Base-by-base conservation (phyloP, 2,113 vertebrate species). In the Probosciger aterrimus region DNA sequence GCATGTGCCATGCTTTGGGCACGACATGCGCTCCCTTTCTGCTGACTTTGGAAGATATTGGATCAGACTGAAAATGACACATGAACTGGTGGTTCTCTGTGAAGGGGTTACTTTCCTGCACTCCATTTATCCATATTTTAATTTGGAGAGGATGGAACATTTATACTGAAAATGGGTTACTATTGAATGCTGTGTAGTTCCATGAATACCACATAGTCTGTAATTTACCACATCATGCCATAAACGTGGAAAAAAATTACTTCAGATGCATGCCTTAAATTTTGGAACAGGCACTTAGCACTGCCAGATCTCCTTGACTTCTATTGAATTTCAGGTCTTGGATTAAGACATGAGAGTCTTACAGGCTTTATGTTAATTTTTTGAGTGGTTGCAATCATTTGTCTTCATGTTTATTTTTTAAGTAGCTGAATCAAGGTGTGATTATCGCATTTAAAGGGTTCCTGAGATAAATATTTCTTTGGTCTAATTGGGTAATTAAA, bases 401-500 rank as follows among this genome's bases (percentile, higher is more conserved):
- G 33, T 84, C 31, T 85, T 79, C 9, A 11, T n/a, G 27, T 63
- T 52, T 76, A 86, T 41, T 84, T 73, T 82, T 12, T 65, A 91
- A 76, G 55, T 33, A 90, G 55, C 35, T 84, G 44, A 68, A 88
- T 84, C 33, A 62, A 84, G 18, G 60, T 88, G 80, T 65, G 73
- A 88, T 86, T 88, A 75, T 55, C 19, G 39, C 39, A 89, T 70
- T 25, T 82, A 49, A 60, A 93, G 19, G 3, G 10, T 60, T 78
- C 39, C 86, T 89, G 60, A 68, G 28, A 49, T 28, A 93, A 88
- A 76, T 62, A 76, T 57, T 95, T 91, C 0, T 70, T 79, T 92
- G 71, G n/a, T 79, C 59, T 79, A 86, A 85, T 4, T 87, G 27
- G n/a, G 8, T 89, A 79, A 79, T 73, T 84, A 89, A 70, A 85